Base-by-base conservation (phyloP, 2,888 invertebrate genomes). In the Teinopalpus imperialis region DNA sequence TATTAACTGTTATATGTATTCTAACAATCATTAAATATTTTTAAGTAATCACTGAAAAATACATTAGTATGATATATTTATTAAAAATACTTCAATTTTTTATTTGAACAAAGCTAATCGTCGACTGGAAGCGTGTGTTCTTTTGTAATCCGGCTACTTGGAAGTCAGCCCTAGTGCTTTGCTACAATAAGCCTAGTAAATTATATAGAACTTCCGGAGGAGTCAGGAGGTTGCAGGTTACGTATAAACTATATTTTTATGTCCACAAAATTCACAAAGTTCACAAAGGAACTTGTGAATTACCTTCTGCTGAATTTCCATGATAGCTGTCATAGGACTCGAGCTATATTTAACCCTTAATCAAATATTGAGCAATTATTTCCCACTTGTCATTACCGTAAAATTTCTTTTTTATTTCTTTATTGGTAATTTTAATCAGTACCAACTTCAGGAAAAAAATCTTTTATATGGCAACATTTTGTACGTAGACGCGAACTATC, bases 71-170 rank as follows among this genome's bases (percentile, higher is more conserved):
- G n/a, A n/a, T n/a, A n/a, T n/a, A n/a, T n/a, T n/a, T n/a, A n/a
- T n/a, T n/a, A n/a, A n/a, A n/a, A n/a, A 12, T 10, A 27, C 4
- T 4, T 3, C n/a, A 34, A 21, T 21, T 21, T 34, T 12, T n/a
- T n/a, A n/a, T n/a, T n/a, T n/a, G n/a, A 34, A 6, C n/a, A 6
- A 0, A 0, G 0, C 4, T 2, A 18, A n/a, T n/a, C n/a, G n/a
- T 78, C 81, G 87, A 87, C 97, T 94, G 97, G 97, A 96, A 95
- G 95, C 92, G 94, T 96, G 97, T 97, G 97, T 94, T 90, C 96
- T 96, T 95, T 97, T 98, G 97, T 98, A 97, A 98, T 96, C 96
- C 92, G 94, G 97, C 96, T 94, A 91, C 96, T 94, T 93, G 95
- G 96, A 96, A 93, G 97, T 95, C 93, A 68, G 64, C 59, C 56